Evolutionary conservation across 2,113 vertebrate species (phyloP).

Genomic region (Asarcornis scutulata): DNA sequence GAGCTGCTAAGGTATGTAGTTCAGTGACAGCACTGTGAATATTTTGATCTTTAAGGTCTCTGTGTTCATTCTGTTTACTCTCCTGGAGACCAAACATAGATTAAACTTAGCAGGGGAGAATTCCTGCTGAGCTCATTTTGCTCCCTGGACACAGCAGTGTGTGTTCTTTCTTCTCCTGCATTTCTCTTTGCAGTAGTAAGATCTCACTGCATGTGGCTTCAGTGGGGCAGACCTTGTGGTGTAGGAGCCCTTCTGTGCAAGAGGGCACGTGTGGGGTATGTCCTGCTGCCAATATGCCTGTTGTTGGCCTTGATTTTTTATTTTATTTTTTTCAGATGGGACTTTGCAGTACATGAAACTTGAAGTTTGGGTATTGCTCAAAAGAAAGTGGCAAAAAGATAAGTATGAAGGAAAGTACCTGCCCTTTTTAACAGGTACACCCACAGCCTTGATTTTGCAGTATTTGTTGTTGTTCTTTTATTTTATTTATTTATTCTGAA

Average conservation of each 20-base stretch:
- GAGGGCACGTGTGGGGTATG: fast-evolving
- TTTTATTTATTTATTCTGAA: background rate
- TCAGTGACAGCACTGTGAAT: background rate
- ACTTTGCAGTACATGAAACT: background rate
- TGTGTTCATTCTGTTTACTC: background rate
- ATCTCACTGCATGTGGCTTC: background rate
- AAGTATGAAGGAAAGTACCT: background rate
- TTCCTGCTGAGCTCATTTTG: background rate
- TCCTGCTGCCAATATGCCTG: fast-evolving
- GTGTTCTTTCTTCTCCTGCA: background rate
- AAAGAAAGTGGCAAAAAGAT: background rate
- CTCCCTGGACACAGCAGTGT: fast-evolving
- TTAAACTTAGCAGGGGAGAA: background rate
- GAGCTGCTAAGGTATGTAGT: background rate
- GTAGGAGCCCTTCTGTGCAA: background rate
- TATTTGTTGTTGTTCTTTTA: background rate
- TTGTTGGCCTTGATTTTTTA: background rate
- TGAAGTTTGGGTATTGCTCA: background rate
- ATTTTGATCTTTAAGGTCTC: background rate
- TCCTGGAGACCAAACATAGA: background rate
- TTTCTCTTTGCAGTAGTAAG: background rate
- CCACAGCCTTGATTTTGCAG: background rate
- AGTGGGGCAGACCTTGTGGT: background rate
- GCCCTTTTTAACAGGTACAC: background rate
- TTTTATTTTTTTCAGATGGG: background rate